A percentile compares a stretch with the other conserved stretches of the same genome.
Evolutionary conservation across 1,140 invertebrate genomes (phyloP).

Genomic region (Muscidifurax raptorellus): DNA sequence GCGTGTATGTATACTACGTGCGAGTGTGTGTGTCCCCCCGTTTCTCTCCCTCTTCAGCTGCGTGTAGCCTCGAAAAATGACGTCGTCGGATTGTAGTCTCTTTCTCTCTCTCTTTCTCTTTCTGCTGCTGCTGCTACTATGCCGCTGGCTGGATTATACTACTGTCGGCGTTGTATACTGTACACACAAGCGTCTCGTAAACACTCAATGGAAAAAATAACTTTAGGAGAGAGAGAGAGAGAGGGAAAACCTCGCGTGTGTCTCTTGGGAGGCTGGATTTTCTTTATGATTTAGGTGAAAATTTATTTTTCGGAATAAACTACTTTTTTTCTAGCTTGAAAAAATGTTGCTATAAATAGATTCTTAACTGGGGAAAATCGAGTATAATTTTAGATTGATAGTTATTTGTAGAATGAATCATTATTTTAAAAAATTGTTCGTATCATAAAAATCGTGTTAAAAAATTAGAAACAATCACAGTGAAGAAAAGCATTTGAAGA

Average conservation of each 20-base stretch:
- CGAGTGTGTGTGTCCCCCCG: slow-evolving; percentile 4
- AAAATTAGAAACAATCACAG: neutral
- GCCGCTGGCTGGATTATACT: neutral
- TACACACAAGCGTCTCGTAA: slow-evolving; percentile 34
- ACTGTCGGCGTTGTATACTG: neutral
- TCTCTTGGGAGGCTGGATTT: neutral
- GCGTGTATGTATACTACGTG: neutral
- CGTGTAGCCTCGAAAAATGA: slow-evolving; percentile 36
- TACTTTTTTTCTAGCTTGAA: neutral
- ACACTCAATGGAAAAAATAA: slow-evolving; percentile 37
- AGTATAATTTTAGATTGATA: too few species aligned
- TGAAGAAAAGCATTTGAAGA: too few species aligned
- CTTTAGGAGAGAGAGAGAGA: neutral
- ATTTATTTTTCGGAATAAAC: neutral
- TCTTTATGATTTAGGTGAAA: slow-evolving; percentile 12
- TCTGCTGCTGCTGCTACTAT: neutral
- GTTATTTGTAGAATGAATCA: too few species aligned
- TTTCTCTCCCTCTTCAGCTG: neutral
- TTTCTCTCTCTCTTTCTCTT: neutral
- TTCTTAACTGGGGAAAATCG: neutral
- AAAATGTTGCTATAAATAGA: neutral
- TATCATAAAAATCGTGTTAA: neutral
- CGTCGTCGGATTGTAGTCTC: neutral
- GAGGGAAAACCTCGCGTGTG: neutral
- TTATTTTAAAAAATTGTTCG: too few species aligned